Evolutionary conservation across 2,797 vertebrate genomes (phyloP).

Genomic region (Hemitrygon akajei): DNA sequence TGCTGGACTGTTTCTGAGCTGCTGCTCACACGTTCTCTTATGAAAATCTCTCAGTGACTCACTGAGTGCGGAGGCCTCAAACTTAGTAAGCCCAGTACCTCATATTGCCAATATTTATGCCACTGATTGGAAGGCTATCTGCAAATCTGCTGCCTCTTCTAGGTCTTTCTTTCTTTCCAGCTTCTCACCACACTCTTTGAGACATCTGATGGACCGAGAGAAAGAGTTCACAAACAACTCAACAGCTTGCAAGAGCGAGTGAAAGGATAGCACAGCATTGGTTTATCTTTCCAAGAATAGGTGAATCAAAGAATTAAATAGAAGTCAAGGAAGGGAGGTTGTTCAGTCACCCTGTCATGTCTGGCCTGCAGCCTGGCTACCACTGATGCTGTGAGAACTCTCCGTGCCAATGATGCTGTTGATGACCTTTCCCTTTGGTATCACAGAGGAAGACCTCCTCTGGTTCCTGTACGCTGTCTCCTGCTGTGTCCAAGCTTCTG

Average conservation of each 20-base stretch:
- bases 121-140: neutral
- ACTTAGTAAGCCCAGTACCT: no score
- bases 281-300: neutral
- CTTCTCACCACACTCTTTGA: neutral
- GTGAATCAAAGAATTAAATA: neutral
- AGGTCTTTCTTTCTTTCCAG: neutral
- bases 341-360: neutral
- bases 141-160: neutral
- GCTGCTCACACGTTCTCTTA: no score
- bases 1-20: neutral
- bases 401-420: neutral
- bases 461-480: neutral
- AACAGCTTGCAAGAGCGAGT: no score
- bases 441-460: neutral
- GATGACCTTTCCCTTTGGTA: neutral
- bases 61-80: neutral
- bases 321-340: neutral
- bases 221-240: neutral
- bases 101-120: neutral
- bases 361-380: neutral
- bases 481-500: neutral
- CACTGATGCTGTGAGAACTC: neutral
- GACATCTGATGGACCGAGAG: no score
- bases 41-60: neutral
- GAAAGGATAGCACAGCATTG: neutral